Evolutionary conservation across 2,888 invertebrate genomes (phyloP).

Genomic region (Mycalesis mineus): DNA sequence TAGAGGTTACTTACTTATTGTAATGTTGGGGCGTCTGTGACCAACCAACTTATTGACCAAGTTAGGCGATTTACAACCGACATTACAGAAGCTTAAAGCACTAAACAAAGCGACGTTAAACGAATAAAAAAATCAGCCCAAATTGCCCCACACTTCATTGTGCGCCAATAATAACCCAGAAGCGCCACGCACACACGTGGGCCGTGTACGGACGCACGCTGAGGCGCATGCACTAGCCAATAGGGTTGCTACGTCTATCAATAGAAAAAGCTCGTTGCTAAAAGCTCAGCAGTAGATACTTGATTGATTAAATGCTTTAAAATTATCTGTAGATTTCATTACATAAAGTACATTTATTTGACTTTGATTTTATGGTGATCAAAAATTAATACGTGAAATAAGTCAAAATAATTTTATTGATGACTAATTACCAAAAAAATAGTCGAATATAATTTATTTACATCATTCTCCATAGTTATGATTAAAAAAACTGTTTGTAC

Average conservation of each 20-base stretch:
- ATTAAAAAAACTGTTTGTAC: no score
- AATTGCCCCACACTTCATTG: slow-evolving; percentile 55
- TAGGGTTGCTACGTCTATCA: slow-evolving; percentile 2
- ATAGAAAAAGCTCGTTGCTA: neutral
- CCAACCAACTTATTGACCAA: neutral
- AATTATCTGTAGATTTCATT: no score
- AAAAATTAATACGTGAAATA: no score
- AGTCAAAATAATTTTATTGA: no score
- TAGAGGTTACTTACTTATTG: no score
- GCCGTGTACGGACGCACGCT: slow-evolving; percentile 32
- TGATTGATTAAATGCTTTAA: no score
- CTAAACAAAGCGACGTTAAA: slow-evolving; percentile 54
- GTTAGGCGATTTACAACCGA: neutral
- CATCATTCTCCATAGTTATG: no score
- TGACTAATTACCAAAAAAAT: no score
- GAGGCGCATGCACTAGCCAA: slow-evolving; percentile 47
- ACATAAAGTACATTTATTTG: no score
- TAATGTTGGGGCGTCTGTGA: neutral
- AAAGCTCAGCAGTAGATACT: neutral
- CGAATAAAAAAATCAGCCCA: slow-evolving; percentile 57
- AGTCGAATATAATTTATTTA: no score
- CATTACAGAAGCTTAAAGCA: slow-evolving; percentile 40
- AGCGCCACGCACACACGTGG: slow-evolving; percentile 49
- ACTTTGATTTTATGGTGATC: no score
- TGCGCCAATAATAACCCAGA: slow-evolving; percentile 66